Evolutionary conservation across 2,113 vertebrate genomes (phyloP).

Genomic region (Toxostoma redivivum): DNA sequence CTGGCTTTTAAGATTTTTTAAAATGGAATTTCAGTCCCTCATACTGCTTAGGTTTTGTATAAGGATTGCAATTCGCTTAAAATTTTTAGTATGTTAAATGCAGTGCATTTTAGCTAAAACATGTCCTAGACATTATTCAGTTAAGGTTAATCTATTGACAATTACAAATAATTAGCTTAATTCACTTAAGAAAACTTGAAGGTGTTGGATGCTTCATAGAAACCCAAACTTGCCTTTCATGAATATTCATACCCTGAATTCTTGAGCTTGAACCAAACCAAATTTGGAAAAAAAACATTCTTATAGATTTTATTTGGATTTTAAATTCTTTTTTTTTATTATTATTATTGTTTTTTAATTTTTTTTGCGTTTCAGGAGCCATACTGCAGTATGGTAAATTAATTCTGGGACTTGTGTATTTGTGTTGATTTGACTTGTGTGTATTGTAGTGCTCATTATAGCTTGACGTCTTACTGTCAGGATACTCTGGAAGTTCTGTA

Average conservation of each 20-base stretch:
- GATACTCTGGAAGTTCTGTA: neutral
- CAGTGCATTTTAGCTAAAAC: constrained; percentile 54
- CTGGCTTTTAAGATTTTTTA: neutral
- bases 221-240: neutral
- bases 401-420: neutral
- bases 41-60: neutral
- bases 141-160: neutral
- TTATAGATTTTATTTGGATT: neutral
- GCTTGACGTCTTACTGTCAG: neutral
- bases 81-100: constrained; percentile 18
- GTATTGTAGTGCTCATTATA: neutral
- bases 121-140: neutral
- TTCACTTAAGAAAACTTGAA: neutral
- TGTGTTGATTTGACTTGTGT: constrained; percentile 15
- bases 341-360: too few species aligned
- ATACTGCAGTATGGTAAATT: neutral
- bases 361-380: neutral
- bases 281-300: too few species aligned
- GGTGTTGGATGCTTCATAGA: neutral
- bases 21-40: constrained; percentile 37
- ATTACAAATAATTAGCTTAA: neutral
- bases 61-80: constrained; percentile 51
- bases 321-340: neutral
- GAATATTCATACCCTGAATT: neutral
- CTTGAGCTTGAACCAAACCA: neutral